Evolutionary conservation across 2,888 invertebrate species (phyloP).

Genomic region (Muscina levida): DNA sequence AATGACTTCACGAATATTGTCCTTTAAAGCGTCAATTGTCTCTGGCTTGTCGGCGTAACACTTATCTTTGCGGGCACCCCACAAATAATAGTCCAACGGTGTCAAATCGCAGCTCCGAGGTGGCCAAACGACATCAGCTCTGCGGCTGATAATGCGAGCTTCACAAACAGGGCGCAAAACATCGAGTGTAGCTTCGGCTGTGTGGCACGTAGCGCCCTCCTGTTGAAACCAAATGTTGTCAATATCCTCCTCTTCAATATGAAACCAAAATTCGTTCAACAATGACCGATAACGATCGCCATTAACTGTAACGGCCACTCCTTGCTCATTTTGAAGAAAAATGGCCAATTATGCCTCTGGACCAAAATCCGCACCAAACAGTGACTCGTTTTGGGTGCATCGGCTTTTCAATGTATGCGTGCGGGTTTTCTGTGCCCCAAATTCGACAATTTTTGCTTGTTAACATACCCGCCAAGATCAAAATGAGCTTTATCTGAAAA

Average conservation of each 20-base stretch:
- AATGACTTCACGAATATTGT: slow-evolving; percentile 45
- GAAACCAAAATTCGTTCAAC: background rate
- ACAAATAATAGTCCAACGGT: slow-evolving; percentile 44
- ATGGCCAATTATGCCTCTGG: too few species aligned
- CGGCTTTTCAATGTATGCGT: too few species aligned
- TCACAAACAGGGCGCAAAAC: slow-evolving; percentile 52
- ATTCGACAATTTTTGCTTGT: too few species aligned
- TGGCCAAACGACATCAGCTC: slow-evolving; percentile 43
- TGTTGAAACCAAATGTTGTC: slow-evolving; percentile 2
- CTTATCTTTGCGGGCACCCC: slow-evolving; percentile 36
- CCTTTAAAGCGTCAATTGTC: slow-evolving; percentile 50
- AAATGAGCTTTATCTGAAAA: too few species aligned
- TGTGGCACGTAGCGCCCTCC: slow-evolving; percentile 4
- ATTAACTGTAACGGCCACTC: too few species aligned
- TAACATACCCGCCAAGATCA: too few species aligned
- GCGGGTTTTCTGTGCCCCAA: too few species aligned
- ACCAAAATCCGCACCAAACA: too few species aligned
- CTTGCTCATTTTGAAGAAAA: too few species aligned
- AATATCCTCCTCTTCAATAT: background rate
- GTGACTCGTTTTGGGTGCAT: too few species aligned
- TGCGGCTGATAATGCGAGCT: slow-evolving; percentile 45
- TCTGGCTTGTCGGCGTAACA: slow-evolving; percentile 46
- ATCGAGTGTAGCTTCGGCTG: slow-evolving; percentile 45
- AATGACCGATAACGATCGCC: background rate
- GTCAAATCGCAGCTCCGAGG: slow-evolving; percentile 45